Percentiles rank a stretch among this genome's conserved stretches.
phyloP scores from a whole-genome alignment of 2,797 vertebrate genomes.

The Acestrorhynchus altus region DNA sequence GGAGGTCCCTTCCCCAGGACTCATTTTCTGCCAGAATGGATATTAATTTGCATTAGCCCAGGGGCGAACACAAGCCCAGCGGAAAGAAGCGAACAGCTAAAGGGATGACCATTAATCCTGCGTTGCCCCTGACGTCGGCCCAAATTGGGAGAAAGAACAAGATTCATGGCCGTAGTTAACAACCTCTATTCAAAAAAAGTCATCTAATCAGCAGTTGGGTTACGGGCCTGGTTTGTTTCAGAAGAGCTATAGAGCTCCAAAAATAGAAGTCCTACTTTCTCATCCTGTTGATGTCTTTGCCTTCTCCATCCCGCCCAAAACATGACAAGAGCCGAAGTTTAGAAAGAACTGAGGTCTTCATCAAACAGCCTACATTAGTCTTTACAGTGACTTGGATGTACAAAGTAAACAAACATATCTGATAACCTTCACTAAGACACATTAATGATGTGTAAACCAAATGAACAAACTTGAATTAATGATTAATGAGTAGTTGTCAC shows the following conservation, averaged over 20 bases:
- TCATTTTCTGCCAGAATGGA: conserved; percentile 63
- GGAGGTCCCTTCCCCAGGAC: conserved; percentile 47
- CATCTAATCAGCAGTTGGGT: conserved; percentile 42
- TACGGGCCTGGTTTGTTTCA: conserved; percentile 42
- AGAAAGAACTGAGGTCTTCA: neutral
- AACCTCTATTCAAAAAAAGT: conserved; percentile 46
- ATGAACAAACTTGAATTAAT: too few species aligned
- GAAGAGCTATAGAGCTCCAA: conserved; percentile 21
- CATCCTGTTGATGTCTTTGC: conserved; percentile 19
- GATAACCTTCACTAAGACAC: too few species aligned
- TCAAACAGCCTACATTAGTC: neutral
- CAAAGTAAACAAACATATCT: too few species aligned
- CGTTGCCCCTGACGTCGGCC: conserved; percentile 37
- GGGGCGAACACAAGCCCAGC: conserved; percentile 53
- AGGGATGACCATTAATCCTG: conserved; percentile 62
- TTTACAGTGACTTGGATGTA: too few species aligned
- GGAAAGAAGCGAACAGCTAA: conserved; percentile 53
- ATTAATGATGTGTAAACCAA: too few species aligned
- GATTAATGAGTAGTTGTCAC: too few species aligned
- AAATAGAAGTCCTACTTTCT: conserved; percentile 30
- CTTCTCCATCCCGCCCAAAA: neutral
- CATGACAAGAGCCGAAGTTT: conserved; percentile 4
- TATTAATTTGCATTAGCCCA: conserved; percentile 66
- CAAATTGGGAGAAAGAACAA: conserved; percentile 58
- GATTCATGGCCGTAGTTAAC: conserved; percentile 64